Evolutionary conservation across 2,888 invertebrate species (phyloP).

Genomic region (Plagodis dolabraria): DNA sequence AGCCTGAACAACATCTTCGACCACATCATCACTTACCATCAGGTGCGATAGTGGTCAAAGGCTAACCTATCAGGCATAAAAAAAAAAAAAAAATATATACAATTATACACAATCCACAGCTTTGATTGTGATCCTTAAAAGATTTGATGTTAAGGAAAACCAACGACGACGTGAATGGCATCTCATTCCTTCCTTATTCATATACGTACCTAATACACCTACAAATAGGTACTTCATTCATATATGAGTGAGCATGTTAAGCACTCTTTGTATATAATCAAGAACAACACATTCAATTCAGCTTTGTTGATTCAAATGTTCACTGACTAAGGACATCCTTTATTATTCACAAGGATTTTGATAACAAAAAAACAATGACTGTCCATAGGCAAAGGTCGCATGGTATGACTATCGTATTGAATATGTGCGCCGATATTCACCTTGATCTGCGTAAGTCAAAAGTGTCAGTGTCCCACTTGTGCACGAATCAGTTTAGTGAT

Average conservation of each 20-base stretch:
- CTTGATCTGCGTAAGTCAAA: slow-evolving; percentile 63
- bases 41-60: too few relatives aligned
- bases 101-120: too few relatives aligned
- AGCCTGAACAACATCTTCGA: too few relatives aligned
- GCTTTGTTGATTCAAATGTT: slow-evolving; percentile 71
- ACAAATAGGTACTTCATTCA: slow-evolving; percentile 4
- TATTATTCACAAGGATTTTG: slow-evolving; percentile 77
- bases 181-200: too few relatives aligned
- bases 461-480: neutral
- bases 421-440: slow-evolving; percentile 62
- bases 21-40: too few relatives aligned
- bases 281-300: slow-evolving; percentile 48
- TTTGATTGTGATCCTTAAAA: too few relatives aligned
- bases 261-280: slow-evolving; percentile 28
- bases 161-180: too few relatives aligned
- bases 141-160: too few relatives aligned
- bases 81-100: too few relatives aligned
- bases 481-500: too few relatives aligned
- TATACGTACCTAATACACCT: too few relatives aligned
- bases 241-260: slow-evolving; percentile 8
- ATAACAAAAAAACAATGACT: slow-evolving; percentile 69
- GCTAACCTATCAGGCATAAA: too few relatives aligned
- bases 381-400: slow-evolving; percentile 69
- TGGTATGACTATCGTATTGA: slow-evolving; percentile 59
- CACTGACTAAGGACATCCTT: slow-evolving; percentile 68